Conservation (phyloP, 2,888 invertebrate species). For the Anthoptus insignis region DNA sequence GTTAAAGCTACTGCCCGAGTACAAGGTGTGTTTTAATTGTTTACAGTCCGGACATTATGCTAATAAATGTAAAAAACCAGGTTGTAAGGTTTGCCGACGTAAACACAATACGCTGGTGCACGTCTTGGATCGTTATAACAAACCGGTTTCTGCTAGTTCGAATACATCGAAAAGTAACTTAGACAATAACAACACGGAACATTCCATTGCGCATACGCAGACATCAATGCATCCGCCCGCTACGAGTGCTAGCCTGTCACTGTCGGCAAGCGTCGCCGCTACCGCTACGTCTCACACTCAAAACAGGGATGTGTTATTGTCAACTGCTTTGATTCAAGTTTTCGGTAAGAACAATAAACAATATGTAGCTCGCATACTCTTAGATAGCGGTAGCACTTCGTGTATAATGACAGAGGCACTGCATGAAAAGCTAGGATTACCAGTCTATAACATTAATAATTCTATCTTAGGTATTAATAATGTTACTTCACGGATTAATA, state of each 20-base stretch:
- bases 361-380: constrained; percentile 9
- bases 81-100: constrained; percentile 18
- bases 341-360: constrained; percentile 10
- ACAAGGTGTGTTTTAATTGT: constrained; percentile 15
- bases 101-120: constrained; percentile 6
- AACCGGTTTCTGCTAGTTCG: background rate
- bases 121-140: background rate
- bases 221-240: background rate
- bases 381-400: constrained; percentile 26
- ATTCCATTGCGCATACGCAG: constrained; percentile 11
- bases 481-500: background rate
- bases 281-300: too few relatives aligned
- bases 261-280: constrained; percentile 24
- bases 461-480: constrained; percentile 22
- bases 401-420: constrained; percentile 19
- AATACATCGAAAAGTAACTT: background rate
- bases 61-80: constrained; percentile 16
- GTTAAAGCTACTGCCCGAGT: constrained; percentile 9
- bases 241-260: constrained; percentile 2
- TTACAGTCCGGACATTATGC: constrained; percentile 25
- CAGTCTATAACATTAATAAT: background rate
- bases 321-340: constrained; percentile 20
- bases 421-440: constrained; percentile 1
- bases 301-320: constrained; percentile 16
- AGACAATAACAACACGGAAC: background rate